Conservation (phyloP, 2,113 vertebrate genomes). For the Chloropsis cyanopogon region DNA sequence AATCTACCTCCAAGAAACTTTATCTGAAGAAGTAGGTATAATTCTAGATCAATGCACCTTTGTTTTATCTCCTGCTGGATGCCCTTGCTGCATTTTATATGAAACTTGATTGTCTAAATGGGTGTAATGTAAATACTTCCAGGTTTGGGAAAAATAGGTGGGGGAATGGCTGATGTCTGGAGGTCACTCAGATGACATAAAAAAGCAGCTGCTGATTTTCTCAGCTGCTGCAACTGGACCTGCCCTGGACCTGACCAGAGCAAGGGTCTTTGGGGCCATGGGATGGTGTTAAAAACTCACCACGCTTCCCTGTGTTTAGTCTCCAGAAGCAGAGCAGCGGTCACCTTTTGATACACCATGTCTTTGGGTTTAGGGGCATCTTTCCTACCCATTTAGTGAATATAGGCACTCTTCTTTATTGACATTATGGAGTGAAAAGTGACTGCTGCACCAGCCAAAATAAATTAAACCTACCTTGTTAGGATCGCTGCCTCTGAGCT, state of each 20-base stretch:
- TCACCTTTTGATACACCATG: not conserved
- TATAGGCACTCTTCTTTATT: not conserved
- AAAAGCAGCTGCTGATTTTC: not conserved
- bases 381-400: not conserved
- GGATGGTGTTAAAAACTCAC: not conserved
- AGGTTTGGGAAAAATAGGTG: not conserved
- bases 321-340: not conserved
- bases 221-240: not conserved
- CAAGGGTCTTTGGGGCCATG: not conserved
- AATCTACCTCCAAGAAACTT: slow-evolving; percentile 7
- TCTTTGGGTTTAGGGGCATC: not conserved
- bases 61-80: not conserved
- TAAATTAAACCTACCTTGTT: not conserved
- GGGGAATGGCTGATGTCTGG: not conserved
- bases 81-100: not conserved
- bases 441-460: not conserved
- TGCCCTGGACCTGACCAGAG: not conserved
- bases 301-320: not conserved
- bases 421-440: not conserved
- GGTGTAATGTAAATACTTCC: not conserved
- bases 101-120: not conserved
- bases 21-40: not conserved
- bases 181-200: not conserved
- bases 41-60: not conserved
- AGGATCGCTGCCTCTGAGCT: not conserved